Evolutionary conservation across 2,888 invertebrate genomes (phyloP).

Genomic region (Philereme vetulata): DNA sequence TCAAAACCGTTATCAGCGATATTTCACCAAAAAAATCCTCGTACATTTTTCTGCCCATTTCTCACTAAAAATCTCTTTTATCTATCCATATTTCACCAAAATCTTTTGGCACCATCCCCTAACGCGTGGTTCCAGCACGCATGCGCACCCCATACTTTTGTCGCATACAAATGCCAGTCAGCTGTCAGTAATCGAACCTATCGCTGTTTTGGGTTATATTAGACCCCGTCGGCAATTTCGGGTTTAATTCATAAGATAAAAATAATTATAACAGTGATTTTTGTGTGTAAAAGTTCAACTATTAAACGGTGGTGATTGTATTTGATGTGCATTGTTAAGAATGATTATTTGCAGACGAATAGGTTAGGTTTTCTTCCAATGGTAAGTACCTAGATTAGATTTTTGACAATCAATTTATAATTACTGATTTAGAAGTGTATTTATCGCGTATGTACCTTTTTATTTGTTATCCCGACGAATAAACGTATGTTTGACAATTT

Average conservation of each 20-base stretch:
- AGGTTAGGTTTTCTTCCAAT: conserved; percentile 5
- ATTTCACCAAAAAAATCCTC: conserved; percentile 2
- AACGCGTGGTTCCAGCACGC: conserved; percentile 47
- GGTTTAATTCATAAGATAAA: conserved; percentile 27
- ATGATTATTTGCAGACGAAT: conserved; percentile 9
- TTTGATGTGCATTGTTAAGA: neutral
- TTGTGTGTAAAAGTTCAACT: conserved; percentile 3
- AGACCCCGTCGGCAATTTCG: conserved; percentile 18
- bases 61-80: conserved; percentile 30
- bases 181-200: conserved; percentile 54
- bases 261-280: conserved; percentile 1
- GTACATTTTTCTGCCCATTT: conserved; percentile 7
- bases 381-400: conserved; percentile 1
- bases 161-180: conserved; percentile 51
- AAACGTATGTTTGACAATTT: too few relatives aligned
- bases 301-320: neutral
- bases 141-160: conserved; percentile 49
- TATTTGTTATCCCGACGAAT: too few relatives aligned
- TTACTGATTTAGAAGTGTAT: too few relatives aligned
- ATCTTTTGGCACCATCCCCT: conserved; percentile 35
- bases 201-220: conserved; percentile 23
- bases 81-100: conserved; percentile 41
- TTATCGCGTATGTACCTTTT: too few relatives aligned
- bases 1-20: conserved; percentile 17
- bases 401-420: too few relatives aligned